Evolutionary conservation across 2,888 invertebrate species (phyloP), one percentile per base, ranked within the genome.

Genomic region (Eristalis intricaria): DNA sequence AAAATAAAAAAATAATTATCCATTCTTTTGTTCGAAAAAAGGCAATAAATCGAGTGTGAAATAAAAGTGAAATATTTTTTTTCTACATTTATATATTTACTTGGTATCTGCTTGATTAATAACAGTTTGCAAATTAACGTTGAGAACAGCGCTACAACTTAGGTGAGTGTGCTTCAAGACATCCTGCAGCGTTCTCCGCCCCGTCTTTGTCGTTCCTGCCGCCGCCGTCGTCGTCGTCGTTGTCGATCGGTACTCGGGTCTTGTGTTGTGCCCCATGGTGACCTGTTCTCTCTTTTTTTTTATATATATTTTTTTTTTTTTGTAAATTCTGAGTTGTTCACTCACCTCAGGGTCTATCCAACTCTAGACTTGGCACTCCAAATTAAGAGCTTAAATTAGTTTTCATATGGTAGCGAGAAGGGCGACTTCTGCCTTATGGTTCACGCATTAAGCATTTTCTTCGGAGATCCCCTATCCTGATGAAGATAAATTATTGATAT

Each of bases 151-250:
- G 40, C 60, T 71, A 65, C 64, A 19, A 35, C 22, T 60, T 80
- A 68, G 80, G 80, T 81, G 81, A 81, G 80, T 80, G 66, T 40
- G 61, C n/a, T 26, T 50, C 29, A 19, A 79, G 60, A 50, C 60
- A 63, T 81, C 74, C 68, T 69, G 66, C 38, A 32, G 60, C 35
- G 50, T 63, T 63, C 74, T 73, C 10, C n/a, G 23, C n/a, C 50
- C 19, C 66, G 58, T 56, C 66, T 70, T 69, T 50, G 8, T 50
- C n/a, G 50, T n/a, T 19, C 50, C 50, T 8, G 50, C n/a, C 43
- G 43, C 8, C 50, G 50, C 19, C 50, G 8, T 8, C 19, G 61
- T 71, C 74, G 68, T 74, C 69, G 58, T 76, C 80, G 61, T 71
- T 19, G 56, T 76, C 68, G 73, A 71, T 82, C 73, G 77, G 77